A percentile compares a stretch with the other conserved stretches of the same genome.
phyloP scores from a whole-genome alignment of 2,113 vertebrate species.

The Eclectus roratus region DNA sequence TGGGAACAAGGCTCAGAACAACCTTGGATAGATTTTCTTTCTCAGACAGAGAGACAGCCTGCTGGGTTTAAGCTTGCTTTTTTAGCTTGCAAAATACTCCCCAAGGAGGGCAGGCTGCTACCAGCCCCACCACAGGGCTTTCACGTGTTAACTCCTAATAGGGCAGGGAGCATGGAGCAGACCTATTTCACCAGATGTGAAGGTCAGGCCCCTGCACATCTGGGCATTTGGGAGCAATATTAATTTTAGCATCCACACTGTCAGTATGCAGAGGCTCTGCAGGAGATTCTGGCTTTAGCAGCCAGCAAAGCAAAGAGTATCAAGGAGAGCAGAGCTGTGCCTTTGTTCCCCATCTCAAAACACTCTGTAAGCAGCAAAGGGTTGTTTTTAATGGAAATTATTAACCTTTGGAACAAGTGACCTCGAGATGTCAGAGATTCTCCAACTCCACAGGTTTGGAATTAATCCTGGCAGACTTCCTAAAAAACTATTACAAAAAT shows the following conservation, averaged over 20 bases:
- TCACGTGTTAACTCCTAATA: not conserved
- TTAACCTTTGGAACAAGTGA: not conserved
- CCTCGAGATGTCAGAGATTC: not conserved
- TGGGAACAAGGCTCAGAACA: not conserved
- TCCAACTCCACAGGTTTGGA: not conserved
- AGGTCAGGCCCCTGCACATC: not conserved
- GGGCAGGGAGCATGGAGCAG: not conserved
- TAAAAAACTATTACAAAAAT: not conserved
- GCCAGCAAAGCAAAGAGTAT: not conserved
- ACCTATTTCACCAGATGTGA: not conserved
- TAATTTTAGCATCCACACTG: not conserved
- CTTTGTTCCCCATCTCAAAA: not conserved
- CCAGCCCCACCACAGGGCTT: not conserved
- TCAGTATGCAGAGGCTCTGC: no score
- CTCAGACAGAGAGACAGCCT: not conserved
- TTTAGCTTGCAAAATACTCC: not conserved
- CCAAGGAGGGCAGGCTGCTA: not conserved
- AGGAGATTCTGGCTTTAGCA: not conserved
- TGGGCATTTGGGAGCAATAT: not conserved
- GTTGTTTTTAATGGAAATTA: not conserved
- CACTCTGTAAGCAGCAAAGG: not conserved
- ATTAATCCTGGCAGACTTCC: not conserved
- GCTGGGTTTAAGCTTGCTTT: not conserved
- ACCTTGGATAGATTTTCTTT: not conserved
- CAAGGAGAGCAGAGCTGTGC: not conserved